Evolutionary conservation across 1,140 invertebrate species (phyloP).

Genomic region (Bombus impatiens): DNA sequence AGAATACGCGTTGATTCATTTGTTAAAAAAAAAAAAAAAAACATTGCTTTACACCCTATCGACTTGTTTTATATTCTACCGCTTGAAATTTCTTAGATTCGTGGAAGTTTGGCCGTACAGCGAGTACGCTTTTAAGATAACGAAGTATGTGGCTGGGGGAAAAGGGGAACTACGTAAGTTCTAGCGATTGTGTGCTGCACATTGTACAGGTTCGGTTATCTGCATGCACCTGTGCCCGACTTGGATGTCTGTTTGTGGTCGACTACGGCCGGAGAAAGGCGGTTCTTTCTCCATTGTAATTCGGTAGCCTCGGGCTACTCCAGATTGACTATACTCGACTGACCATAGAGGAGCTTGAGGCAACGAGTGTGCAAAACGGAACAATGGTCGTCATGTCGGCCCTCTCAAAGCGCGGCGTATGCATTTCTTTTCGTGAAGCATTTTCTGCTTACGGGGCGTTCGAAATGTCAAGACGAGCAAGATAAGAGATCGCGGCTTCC

Average conservation of each 20-base stretch:
- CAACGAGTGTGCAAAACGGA: slow-evolving; percentile 29
- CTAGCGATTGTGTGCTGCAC: not conserved
- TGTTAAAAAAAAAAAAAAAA: not conserved
- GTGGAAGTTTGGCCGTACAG: not conserved
- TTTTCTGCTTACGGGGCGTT: slow-evolving; percentile 20
- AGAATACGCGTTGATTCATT: too few relatives aligned
- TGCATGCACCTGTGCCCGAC: slow-evolving; percentile 50
- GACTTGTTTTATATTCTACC: not conserved
- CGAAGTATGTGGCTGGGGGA: not conserved
- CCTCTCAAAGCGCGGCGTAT: slow-evolving; percentile 11
- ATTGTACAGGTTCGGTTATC: slow-evolving; percentile 31
- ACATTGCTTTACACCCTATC: not conserved
- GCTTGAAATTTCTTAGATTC: not conserved
- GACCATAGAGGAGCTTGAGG: slow-evolving; percentile 37
- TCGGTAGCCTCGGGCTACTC: slow-evolving; percentile 57
- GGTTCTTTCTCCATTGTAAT: slow-evolving; percentile 61
- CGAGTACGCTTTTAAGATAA: not conserved
- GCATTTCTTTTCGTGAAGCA: slow-evolving; percentile 1
- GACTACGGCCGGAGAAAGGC: slow-evolving; percentile 44
- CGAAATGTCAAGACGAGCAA: slow-evolving; percentile 27
- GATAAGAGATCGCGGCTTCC: slow-evolving; percentile 26
- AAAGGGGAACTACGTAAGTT: not conserved
- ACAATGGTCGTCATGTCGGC: slow-evolving; percentile 45
- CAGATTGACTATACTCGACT: slow-evolving; percentile 49
- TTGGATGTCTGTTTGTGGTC: slow-evolving; percentile 26